Evolutionary conservation across 2,113 vertebrate species (phyloP), one percentile per base, ranked within the genome.

Genomic region (Neodontobutis hainanensis): DNA sequence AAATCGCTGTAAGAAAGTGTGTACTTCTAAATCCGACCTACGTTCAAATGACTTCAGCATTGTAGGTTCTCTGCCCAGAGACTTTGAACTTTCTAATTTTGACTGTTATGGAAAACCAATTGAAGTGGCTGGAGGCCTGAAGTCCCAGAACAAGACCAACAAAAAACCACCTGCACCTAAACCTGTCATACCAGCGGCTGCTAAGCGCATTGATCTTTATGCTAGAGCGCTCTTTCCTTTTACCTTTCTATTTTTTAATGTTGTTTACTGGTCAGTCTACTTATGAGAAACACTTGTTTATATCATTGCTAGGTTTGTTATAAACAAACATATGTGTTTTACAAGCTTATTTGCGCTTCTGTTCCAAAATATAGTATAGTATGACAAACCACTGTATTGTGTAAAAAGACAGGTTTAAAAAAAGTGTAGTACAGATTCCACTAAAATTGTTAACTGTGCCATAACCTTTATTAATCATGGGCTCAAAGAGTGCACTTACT

Each of bases 21-120:
- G 96, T 77, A 98, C 96, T 11, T 99, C 97, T 3, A 98, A 98
- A 90, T 99, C 97, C 8, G 97, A 99, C 82, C 91, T 99, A 89
- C 93, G 97, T 83, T 94, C 96, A 69, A 97, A 95, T 62, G 97
- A 99, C 90, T 99, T 99, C 90, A 99, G 97, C 92, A 99, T 99
- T 0, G 97, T 99, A 59, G 97, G 97, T 70, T 98, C 97, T 70
- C 93, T 99, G 85, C 97, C 97, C 6, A 93, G 96, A 80, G 97
- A 99, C 93, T 99, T 99, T 90, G 96, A 99, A 81, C 92, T 99
- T 56, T 98, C 97, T n/a, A 99, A 99, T 89, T 99, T 98, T 89
- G 97, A 99, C 93, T 99, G 97, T 90, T 99, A 98, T n/a, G 97
- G 97, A 49, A 98, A 99, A 87, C 95, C 97, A 60, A 95, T 99